phyloP scores from a whole-genome alignment of 2,888 invertebrate species.

The Acleris literana region DNA sequence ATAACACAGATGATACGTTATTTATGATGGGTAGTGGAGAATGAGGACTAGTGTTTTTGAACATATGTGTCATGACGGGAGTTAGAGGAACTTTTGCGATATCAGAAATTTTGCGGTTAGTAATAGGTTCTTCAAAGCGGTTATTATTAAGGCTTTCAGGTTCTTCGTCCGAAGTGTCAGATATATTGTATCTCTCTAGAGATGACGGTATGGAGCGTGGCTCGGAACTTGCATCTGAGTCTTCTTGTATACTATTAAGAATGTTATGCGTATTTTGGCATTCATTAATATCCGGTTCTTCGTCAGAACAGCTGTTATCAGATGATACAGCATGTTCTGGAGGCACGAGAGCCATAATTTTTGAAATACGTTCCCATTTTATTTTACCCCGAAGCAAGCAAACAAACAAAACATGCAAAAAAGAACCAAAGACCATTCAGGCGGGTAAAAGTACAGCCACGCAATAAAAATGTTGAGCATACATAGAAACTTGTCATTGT shows the following conservation, averaged over 20 bases:
- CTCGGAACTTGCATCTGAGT: constrained; percentile 2
- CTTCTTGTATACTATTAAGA: no score
- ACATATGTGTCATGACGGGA: constrained; percentile 2
- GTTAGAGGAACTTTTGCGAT: background rate
- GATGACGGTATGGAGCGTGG: constrained; percentile 5
- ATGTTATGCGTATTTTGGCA: no score
- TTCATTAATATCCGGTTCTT: background rate
- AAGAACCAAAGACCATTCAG: background rate
- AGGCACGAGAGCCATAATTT: constrained; percentile 11
- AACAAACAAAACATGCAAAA: constrained; percentile 10
- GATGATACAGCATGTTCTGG: constrained; percentile 4
- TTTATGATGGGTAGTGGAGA: constrained; percentile 1
- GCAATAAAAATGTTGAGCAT: no score
- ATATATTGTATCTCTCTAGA: constrained; percentile 5
- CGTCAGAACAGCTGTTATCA: background rate
- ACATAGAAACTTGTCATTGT: no score
- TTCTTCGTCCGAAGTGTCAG: background rate
- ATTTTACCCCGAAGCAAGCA: constrained; percentile 10
- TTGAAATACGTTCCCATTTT: constrained; percentile 14
- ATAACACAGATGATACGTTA: constrained; percentile 3
- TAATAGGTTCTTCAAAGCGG: background rate
- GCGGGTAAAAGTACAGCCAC: no score
- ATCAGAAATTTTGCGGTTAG: background rate
- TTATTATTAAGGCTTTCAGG: background rate
- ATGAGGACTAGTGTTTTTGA: background rate